phyloP scores from a whole-genome alignment of 2,113 vertebrate species.

The Campylomormyrus numenius region DNA sequence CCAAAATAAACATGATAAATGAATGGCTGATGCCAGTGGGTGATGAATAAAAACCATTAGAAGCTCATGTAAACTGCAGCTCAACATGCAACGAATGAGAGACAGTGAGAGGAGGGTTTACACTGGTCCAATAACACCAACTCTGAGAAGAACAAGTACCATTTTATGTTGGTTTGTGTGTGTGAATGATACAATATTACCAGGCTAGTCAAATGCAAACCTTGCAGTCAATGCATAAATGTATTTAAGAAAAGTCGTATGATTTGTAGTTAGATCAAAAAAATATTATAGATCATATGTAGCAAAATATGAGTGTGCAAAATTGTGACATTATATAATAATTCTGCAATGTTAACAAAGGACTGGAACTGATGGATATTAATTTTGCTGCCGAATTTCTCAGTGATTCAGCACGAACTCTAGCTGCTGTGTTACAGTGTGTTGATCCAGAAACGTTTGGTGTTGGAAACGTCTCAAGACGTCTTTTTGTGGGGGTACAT shows the following conservation, averaged over 20 bases:
- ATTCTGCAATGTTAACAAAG: neutral
- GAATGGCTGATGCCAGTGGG: neutral
- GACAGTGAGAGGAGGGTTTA: neutral
- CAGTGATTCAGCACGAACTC: neutral
- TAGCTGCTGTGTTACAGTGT: neutral
- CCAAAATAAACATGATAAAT: slow-evolving; percentile 10
- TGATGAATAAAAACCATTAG: neutral
- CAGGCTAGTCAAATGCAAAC: neutral
- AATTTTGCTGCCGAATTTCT: neutral
- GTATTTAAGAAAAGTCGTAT: neutral
- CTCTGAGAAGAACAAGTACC: neutral
- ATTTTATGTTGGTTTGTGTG: neutral
- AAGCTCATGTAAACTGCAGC: neutral
- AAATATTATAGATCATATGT: neutral
- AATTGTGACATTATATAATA: neutral
- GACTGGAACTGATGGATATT: neutral
- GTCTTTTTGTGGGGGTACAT: neutral
- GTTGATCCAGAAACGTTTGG: neutral
- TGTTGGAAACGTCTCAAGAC: neutral
- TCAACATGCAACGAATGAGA: neutral
- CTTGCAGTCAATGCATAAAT: neutral
- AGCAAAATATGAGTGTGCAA: neutral
- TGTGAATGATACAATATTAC: neutral
- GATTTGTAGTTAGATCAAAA: neutral
- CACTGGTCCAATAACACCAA: neutral